These are phyloP conservation scores for Myrmecophaga tridactyla DNA, from an alignment of 2,113 vertebrate genomes.

Conservation along the genomic window DNA sequence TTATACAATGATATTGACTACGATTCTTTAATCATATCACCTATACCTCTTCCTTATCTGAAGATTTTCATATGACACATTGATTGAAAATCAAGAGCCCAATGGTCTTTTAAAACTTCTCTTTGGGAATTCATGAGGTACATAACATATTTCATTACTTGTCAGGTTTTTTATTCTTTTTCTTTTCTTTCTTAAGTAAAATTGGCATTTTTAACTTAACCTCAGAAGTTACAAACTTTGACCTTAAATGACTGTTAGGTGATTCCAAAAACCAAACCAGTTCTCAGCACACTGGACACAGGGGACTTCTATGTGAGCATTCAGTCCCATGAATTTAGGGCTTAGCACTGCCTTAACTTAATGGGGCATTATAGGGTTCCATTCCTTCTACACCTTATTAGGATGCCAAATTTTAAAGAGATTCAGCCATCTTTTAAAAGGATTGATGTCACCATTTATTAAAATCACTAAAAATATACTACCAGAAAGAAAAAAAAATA, in stretches of 20 bases:
- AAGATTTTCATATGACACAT: background rate
- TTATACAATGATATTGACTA: background rate
- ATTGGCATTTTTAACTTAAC: background rate
- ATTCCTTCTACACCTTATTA: background rate
- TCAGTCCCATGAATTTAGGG: background rate
- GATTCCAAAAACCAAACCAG: background rate
- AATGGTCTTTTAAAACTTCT: background rate
- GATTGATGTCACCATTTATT: background rate
- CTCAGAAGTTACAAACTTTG: background rate
- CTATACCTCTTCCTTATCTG: background rate
- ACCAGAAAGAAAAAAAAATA: background rate
- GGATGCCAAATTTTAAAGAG: background rate
- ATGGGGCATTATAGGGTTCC: background rate
- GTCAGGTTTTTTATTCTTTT: background rate
- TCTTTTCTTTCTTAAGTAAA: background rate
- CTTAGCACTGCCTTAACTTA: background rate
- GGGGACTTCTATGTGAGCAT: background rate
- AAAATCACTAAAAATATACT: background rate
- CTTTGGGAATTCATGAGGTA: background rate
- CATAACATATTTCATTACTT: background rate
- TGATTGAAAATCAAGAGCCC: background rate
- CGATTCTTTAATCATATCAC: background rate
- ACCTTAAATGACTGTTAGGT: background rate
- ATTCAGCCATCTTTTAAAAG: background rate
- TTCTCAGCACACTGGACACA: background rate